Base-by-base conservation (phyloP, 1,140 invertebrate genomes). In the Trachymyrmex cornetzi region DNA sequence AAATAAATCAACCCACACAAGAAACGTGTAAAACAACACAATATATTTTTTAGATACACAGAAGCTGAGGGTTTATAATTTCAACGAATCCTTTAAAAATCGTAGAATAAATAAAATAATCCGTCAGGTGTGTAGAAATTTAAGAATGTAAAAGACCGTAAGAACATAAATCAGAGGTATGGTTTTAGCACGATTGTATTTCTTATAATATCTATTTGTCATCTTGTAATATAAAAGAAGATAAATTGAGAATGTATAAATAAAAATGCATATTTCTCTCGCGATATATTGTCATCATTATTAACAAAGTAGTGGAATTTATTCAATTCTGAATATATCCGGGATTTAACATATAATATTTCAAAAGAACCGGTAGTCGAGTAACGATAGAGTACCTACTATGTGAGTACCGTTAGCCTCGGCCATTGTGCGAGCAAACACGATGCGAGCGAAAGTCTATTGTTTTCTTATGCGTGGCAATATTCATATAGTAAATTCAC, bases 391-490 rank as follows among this genome's bases (percentile, higher is more conserved):
- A 27, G 16, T 57, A 57, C 3, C 30, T 38, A 38, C 7, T 38
- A n/a, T 72, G 48, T 16, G 69, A 66, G n/a, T 55, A 34, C 27
- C 63, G 77, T 50, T 66, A 38, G 7, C 59, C 55, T 48, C n/a
- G 61, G 38, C 38, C 12, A 48, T 79, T 64, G 59, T 53, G 34
- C 61, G 30, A 5, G n/a, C 27, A 22, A 80, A 50, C 24, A 2
- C 30, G 19, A 80, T 16, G 14, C 19, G 16, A 59, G 14, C 19
- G 14, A 55, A 44, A 69, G 44, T 16, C 38, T 19, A 48, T 48
- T 79, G 77, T 34, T 38, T 79, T 38, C 27, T 22, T 53, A 16
- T 16, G n/a, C 27, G 12, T 27, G 34, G 22, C 4, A 44, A 44
- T 38, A 27, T 64, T 64, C 24, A 27, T 14, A 27, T 14, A 48